Evolutionary conservation across 2,888 invertebrate genomes (phyloP).

Genomic region (Trisateles emortualis): DNA sequence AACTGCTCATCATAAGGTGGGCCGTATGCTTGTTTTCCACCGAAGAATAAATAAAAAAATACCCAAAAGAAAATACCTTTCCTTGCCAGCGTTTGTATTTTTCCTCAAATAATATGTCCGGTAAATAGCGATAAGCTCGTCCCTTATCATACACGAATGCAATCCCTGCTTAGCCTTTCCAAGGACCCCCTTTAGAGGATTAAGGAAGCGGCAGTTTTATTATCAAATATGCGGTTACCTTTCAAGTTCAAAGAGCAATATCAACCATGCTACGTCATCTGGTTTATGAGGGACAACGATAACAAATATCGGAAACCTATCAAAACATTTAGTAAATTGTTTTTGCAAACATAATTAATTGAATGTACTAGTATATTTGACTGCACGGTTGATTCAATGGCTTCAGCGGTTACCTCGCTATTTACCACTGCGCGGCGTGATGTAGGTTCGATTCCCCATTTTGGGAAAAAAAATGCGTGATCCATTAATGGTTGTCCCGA

Average conservation of each 20-base stretch:
- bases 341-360: too few relatives aligned
- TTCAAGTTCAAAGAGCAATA: not conserved
- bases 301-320: not conserved
- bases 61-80: slow-evolving; percentile 3
- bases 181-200: slow-evolving; percentile 2
- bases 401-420: too few relatives aligned
- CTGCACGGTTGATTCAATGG: too few relatives aligned
- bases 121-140: slow-evolving; percentile 3
- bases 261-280: not conserved
- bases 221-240: slow-evolving; percentile 1
- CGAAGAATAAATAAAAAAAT: too few relatives aligned
- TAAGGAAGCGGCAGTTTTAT: slow-evolving; percentile 3
- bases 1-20: too few relatives aligned
- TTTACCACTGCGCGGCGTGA: too few relatives aligned
- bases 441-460: too few relatives aligned
- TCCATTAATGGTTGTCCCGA: too few relatives aligned
- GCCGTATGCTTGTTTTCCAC: too few relatives aligned
- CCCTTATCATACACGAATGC: slow-evolving; percentile 6
- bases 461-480: too few relatives aligned
- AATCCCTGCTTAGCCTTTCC: slow-evolving; percentile 1
- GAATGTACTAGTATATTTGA: too few relatives aligned
- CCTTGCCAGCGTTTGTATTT: not conserved
- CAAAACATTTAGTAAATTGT: too few relatives aligned
- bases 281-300: not conserved
- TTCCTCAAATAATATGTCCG: not conserved